phyloP scores from a whole-genome alignment of 2,888 invertebrate genomes.

The Exephanes ischioxanthus region DNA sequence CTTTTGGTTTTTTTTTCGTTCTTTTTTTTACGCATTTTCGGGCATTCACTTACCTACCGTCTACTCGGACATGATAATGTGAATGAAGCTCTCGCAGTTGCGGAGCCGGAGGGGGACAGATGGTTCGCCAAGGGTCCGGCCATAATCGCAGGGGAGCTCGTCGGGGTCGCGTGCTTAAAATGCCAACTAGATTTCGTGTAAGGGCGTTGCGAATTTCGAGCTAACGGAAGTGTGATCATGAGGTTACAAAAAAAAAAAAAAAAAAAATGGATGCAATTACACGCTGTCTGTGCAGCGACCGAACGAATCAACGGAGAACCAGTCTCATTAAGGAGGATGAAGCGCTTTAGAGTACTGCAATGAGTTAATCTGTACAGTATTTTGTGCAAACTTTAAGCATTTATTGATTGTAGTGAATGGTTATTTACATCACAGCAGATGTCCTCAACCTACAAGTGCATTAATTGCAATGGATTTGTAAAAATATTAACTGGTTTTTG shows the following conservation, averaged over 20 bases:
- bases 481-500: no score
- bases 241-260: background rate
- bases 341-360: no score
- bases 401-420: no score
- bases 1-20: slow-evolving; percentile 8
- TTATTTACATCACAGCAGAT: no score
- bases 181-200: slow-evolving; percentile 25
- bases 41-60: slow-evolving; percentile 49
- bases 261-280: background rate
- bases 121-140: slow-evolving; percentile 52
- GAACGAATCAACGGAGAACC: background rate
- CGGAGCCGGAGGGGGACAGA: slow-evolving; percentile 53
- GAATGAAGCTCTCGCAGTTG: slow-evolving; percentile 44
- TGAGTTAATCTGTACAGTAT: no score
- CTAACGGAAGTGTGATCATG: slow-evolving; percentile 10
- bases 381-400: no score
- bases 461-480: no score
- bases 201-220: slow-evolving; percentile 15
- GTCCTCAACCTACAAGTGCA: no score
- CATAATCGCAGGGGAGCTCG: slow-evolving; percentile 32
- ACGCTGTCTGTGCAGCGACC: background rate
- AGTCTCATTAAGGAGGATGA: background rate
- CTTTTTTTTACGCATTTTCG: slow-evolving; percentile 46
- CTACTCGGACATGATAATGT: slow-evolving; percentile 59
- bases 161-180: slow-evolving; percentile 37